Conservation (phyloP, 2,888 invertebrate genomes). For the Dynastes hyllus region DNA sequence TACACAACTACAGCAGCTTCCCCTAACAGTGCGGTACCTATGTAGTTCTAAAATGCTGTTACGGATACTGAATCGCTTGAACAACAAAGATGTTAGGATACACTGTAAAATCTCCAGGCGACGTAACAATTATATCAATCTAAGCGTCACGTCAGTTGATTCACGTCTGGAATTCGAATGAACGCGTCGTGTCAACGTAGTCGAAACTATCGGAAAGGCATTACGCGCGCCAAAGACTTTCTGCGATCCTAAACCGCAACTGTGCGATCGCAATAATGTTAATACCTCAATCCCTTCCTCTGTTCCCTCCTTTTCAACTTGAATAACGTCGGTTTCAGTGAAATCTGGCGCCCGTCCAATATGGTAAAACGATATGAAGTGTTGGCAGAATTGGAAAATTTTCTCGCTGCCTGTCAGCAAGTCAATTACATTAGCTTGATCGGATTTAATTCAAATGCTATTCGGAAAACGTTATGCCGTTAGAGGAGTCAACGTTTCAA, state of each 20-base stretch:
- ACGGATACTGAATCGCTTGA: no score
- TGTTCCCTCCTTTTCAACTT: neutral
- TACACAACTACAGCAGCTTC: no score
- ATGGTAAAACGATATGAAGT: neutral
- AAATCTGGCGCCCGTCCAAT: slow-evolving; percentile 1
- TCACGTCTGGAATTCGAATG: neutral
- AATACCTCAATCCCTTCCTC: neutral
- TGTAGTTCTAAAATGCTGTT: no score
- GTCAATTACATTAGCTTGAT: no score
- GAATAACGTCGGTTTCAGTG: neutral
- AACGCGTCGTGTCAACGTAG: neutral
- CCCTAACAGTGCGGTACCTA: no score
- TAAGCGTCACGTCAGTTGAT: neutral
- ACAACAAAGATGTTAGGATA: neutral
- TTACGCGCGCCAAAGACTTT: neutral
- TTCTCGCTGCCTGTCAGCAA: neutral
- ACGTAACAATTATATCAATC: slow-evolving; percentile 3
- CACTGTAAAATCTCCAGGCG: neutral
- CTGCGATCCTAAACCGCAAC: neutral
- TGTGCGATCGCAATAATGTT: neutral
- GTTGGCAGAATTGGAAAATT: neutral
- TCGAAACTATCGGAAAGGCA: slow-evolving; percentile 1
- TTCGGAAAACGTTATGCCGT: no score
- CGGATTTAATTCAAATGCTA: no score
- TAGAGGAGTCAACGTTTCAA: no score